Evolutionary conservation across 2,113 vertebrate genomes (phyloP), one percentile per base, ranked within the genome.

Genomic region (Thalassarche chlororhynchos): DNA sequence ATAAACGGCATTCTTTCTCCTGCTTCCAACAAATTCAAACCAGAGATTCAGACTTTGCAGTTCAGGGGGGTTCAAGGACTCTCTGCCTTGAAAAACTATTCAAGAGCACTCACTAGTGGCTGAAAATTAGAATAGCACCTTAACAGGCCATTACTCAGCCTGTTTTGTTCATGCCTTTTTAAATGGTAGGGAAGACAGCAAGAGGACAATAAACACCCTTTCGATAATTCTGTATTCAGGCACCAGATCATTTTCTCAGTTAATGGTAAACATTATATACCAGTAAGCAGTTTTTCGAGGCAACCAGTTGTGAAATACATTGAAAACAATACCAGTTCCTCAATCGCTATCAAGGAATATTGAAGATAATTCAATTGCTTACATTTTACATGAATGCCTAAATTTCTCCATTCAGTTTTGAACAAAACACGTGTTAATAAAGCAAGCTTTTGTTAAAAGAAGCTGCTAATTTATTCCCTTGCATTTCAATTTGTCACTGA

Each of bases 31-130:
- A 96, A 98, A 98, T 97, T 87, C 93, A 95, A 98, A 94, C 65
- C 96, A 96, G 97, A 98, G 88, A 55, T 94, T 90, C 72, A 74
- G 78, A 79, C 75, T 94, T 74, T 32, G 60, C 84, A 32, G 69
- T 66, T 97, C 87, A 60, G 61, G 28, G 94, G 78, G 95, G 83
- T 86, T 96, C 93, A 93, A 94, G 83, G 96, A 70, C 84, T 90
- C 61, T 54, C 44, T 81, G 77, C 84, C 91, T 83, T 77, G 94
- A 99, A 99, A 99, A 98, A 97, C 99, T 99, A 98, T 98, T 98
- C 98, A 99, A 99, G 98, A 99, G 99, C 99, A 99, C 99, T 98
- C 98, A 98, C 99, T 99, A 99, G 99, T 97, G 99, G 99, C 84
- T 97, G 60, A 91, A 96, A 95, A 86, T 89, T 96, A 97, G 97